Evolutionary conservation across 2,797 vertebrate genomes (phyloP).

Genomic region (Phoebastria nigripes): DNA sequence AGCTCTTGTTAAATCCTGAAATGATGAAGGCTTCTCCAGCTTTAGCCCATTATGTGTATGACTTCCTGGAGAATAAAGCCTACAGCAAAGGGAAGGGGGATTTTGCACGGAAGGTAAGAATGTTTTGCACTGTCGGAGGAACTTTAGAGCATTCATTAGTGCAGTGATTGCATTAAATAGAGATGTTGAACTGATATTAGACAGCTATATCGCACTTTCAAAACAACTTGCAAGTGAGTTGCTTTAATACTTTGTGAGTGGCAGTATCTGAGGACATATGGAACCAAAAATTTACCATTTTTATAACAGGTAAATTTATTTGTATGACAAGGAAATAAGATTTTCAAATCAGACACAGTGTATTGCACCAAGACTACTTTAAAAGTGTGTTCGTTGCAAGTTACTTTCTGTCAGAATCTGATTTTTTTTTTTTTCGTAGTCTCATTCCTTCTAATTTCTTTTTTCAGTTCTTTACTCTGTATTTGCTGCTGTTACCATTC

Average conservation of each 20-base stretch:
- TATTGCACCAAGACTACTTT: not conserved
- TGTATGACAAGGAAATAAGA: not conserved
- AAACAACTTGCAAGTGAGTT: not conserved
- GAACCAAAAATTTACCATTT: not conserved
- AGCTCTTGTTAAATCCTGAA: conserved; percentile 94
- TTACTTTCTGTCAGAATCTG: not conserved
- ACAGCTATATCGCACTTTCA: not conserved
- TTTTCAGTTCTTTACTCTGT: conserved; percentile 28
- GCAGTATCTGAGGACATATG: not conserved
- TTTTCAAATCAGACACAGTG: not conserved
- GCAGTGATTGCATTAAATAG: not conserved
- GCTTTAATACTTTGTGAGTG: not conserved
- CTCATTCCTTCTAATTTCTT: not conserved
- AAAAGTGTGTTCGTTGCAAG: not conserved
- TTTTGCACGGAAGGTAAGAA: conserved; percentile 93
- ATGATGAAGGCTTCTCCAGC: conserved; percentile 93
- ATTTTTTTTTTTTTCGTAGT: not conserved
- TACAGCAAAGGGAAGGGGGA: conserved; percentile 98
- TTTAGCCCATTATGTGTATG: conserved; percentile 86
- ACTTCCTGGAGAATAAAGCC: conserved; percentile 97
- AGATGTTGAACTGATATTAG: not conserved
- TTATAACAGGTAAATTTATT: not conserved
- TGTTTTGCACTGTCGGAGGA: not conserved
- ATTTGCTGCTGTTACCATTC: conserved; percentile 28
- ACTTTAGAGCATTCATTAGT: not conserved